Base-by-base conservation (phyloP, 2,797 vertebrate species). In the Propithecus deckenii region DNA sequence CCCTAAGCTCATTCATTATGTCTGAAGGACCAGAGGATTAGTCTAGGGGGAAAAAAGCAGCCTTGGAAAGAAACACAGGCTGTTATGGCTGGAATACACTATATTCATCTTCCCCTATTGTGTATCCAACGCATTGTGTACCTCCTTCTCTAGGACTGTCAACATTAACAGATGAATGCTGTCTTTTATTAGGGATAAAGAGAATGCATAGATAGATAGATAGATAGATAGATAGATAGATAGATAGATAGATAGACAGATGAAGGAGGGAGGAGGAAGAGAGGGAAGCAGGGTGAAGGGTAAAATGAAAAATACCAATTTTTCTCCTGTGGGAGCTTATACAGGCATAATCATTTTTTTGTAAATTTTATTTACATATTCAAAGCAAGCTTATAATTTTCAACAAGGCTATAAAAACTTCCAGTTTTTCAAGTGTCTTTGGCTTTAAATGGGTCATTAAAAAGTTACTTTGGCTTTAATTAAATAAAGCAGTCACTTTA, bases 1-100 rank as follows among this genome's bases (percentile, higher is more conserved):
- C 98, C 97, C 98, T 97, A 76, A 98, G 98, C 97, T 98, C 98
- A 98, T 98, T 98, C 97, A 98, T 98, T 98, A 99, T 98, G 96
- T 98, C 61, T 91, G 96, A 97, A 98, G 96, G 97, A 94, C 63
- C 61, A 75, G 79, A 97, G 97, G 96, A 98, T 98, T 98, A 98
- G 96, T 96, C 89, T 80, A 95, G 87, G 4, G 35, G 4, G 79
- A 88, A 81, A 93, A 98, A 97, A 97, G 94, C 84, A 1, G 96
- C 95, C 95, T 98, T 98, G 96, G 91, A 98, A 98, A 98, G 93
- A 98, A 98, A 96, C 59, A 52, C 88, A 97, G 93, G 95, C 55
- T 97, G 87, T 85, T 98, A 96, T 0, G 3, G 89, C 84, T 97
- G 67, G 69, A 97, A 98, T 98, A 97, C 59, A 91, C 86, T 86